Conservation (phyloP, 2,888 invertebrate genomes). For the Caenorhabditis sinica region DNA sequence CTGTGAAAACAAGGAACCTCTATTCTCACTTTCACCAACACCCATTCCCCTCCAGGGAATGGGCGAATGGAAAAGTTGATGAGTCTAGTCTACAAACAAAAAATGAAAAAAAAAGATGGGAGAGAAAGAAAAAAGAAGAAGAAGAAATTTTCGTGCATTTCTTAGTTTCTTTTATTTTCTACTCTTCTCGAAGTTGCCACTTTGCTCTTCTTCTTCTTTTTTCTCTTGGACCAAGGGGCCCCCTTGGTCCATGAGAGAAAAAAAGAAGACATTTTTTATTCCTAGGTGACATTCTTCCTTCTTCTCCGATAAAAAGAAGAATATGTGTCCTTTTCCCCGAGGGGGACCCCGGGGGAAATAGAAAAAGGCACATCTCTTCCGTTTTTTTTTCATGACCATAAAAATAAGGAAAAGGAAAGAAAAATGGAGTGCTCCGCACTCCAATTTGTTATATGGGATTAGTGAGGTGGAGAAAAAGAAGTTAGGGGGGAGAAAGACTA, state of each 20-base stretch:
- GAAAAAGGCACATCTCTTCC: constrained; percentile 6
- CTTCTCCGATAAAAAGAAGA: neutral
- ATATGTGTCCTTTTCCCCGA: constrained; percentile 13
- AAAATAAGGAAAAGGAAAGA: neutral
- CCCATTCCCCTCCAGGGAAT: too few relatives aligned
- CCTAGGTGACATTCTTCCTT: neutral
- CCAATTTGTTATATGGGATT: too few relatives aligned
- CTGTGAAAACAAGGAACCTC: too few relatives aligned
- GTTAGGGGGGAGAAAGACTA: too few relatives aligned
- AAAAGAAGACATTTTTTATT: neutral
- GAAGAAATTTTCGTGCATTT: neutral
- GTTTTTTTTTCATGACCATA: neutral
- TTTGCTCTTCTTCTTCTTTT: neutral
- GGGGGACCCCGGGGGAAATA: neutral
- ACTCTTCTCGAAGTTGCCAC: too few relatives aligned
- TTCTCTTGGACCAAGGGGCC: neutral
- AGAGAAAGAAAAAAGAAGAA: neutral
- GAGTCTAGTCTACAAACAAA: too few relatives aligned
- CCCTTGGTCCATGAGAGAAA: neutral
- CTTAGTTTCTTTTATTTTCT: too few relatives aligned
- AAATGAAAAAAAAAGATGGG: neutral
- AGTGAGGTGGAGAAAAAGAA: too few relatives aligned
- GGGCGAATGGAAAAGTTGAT: too few relatives aligned
- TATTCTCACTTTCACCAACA: too few relatives aligned
- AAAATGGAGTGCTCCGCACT: too few relatives aligned